Conservation (phyloP, 2,888 invertebrate genomes). For the Sesia apiformis region DNA sequence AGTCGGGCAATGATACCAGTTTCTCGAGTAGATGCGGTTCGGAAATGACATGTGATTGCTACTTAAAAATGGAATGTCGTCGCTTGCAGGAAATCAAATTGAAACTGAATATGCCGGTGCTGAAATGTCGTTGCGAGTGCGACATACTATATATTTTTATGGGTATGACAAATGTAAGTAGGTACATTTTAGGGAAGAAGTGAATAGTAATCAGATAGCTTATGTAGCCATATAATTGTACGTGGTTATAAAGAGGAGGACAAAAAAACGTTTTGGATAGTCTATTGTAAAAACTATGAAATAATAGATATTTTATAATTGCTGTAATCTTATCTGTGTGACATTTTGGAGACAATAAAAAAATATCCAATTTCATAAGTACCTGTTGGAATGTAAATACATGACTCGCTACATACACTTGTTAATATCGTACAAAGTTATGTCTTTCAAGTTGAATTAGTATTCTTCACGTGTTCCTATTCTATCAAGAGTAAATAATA, state of each 20-base stretch:
- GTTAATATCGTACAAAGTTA: not conserved
- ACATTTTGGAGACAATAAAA: too few relatives aligned
- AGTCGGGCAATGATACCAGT: not conserved
- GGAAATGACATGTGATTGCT: constrained; percentile 54
- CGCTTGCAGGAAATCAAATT: constrained; percentile 51
- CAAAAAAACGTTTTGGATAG: too few relatives aligned
- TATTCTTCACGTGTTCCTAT: not conserved
- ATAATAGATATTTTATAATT: too few relatives aligned
- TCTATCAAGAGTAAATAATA: not conserved
- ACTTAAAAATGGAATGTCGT: constrained; percentile 54
- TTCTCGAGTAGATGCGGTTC: constrained; percentile 8
- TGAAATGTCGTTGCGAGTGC: constrained; percentile 38
- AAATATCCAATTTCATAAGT: too few relatives aligned
- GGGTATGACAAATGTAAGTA: not conserved
- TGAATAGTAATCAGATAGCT: too few relatives aligned
- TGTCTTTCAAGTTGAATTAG: not conserved
- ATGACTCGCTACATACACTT: too few relatives aligned
- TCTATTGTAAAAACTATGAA: too few relatives aligned
- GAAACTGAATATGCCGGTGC: constrained; percentile 41
- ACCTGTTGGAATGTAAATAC: too few relatives aligned
- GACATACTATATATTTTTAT: constrained; percentile 10
- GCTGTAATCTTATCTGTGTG: too few relatives aligned
- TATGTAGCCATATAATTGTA: too few relatives aligned
- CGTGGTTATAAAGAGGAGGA: too few relatives aligned
- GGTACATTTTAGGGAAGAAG: too few relatives aligned